Evolutionary conservation across 2,888 invertebrate species (phyloP), one percentile per base, ranked within the genome.

Genomic region (Cistogaster globosa): DNA sequence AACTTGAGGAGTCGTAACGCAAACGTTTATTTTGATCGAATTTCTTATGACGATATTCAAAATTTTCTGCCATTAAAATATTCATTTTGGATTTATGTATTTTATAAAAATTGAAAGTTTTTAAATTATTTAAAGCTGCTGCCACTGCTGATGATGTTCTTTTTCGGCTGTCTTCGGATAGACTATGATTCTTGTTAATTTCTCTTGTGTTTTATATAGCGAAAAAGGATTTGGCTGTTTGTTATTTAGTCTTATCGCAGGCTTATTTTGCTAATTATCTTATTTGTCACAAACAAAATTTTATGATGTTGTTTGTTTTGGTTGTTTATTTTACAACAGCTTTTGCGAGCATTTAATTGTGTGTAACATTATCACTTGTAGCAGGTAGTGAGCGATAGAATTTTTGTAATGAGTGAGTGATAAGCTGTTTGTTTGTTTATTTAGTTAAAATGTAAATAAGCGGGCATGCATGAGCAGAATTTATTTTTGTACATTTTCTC

Each of bases 31-130:
- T 67, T 9, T 87, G 58, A 76, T 89, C 90, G 71, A 91, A 91
- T 82, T 91, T 91, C 78, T 91, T 91, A 83, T 91, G 90, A 18
- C 87, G 89, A 86, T 91, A 91, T 76, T 71, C 86, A 38, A 55
- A 60, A 0, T 22, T 14, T 11, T 83, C 84, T 16, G 36, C 36
- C 32, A 77, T 22, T 12, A 32, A n/a, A 2, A 14, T 0, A 42
- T 16, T 65, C 57, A 72, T 32, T 32, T 32, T 79, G 55, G 16
- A 12, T 6, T 18, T 18, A 7, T 53, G 51, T 0, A 8, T 0
- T 20, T n/a, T 51, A 51, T 9, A 53, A 53, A 53, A 20, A 18
- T 18, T 53, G 9, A 14, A 5, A n/a, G 6, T 5, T 2, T 48
- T 14, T 3, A 48, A 53, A 11, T 5, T 53, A 8, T n/a, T 8